Evolutionary conservation across 2,888 invertebrate species (phyloP), one percentile per base, ranked within the genome.

Genomic region (Andrena marginata): DNA sequence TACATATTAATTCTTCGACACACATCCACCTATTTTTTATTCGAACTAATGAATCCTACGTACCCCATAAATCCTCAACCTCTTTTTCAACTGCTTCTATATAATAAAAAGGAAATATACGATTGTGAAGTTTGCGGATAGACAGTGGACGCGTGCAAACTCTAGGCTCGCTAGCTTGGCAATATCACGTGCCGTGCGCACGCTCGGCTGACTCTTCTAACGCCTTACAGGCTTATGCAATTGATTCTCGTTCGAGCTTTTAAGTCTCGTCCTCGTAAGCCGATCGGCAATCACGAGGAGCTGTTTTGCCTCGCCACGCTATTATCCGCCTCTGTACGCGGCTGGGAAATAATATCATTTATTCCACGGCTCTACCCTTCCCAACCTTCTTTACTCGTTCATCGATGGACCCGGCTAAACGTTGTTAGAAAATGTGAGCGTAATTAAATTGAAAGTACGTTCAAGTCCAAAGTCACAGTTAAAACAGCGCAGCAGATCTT

Each of bases 201-300:
- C 78, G 78, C 84, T 84, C 78, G 83, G 78, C 78, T 82, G 78
- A 75, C 83, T 78, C 72, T 72, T 82, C 70, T 83, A 83, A 82
- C 65, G 84, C 75, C 82, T 84, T 84, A 85, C 69, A 85, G 68
- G 85, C 85, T 85, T 85, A 85, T 81, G 85, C 85, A 81, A 85
- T 85, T 85, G 85, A 85, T 85, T 78, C 81, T 77, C 85, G 75
- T 76, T 85, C 85, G 81, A 85, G 85, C 85, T 85, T 84, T 85
- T 85, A 81, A 85, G 85, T 85, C 81, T 85, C 80, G 80, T 80
- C 80, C 85, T 77, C 77, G 81, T 85, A 87, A 83, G 82, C 83
- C 79, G 80, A 87, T 87, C 84, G 87, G 74, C 89, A 82, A 73
- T 77, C 84, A 80, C 80, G 75, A 80, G 73, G 74, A 78, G 78